These are phyloP conservation scores for Rhincodon typus DNA, from an alignment of 2,797 vertebrate species.

Conservation along the genomic window DNA sequence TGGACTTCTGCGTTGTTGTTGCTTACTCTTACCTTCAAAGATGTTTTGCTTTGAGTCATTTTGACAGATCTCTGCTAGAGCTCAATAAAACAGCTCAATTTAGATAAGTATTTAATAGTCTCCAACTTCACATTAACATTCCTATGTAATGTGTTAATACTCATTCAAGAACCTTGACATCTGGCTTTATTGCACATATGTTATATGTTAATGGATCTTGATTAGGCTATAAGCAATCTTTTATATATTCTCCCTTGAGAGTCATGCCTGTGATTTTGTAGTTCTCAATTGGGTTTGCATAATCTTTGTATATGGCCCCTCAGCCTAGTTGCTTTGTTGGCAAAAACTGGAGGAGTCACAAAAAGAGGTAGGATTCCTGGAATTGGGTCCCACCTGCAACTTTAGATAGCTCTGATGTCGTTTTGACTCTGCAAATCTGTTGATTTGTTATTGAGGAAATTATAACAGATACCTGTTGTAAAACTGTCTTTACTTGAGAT, in stretches of 20 bases:
- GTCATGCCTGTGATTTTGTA: background rate
- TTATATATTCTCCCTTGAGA: background rate
- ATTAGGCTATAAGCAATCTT: background rate
- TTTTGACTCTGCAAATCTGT: background rate
- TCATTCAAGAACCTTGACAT: background rate
- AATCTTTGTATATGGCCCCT: background rate
- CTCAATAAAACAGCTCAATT: background rate
- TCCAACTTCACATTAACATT: slow-evolving; percentile 15
- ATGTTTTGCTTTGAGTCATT: background rate
- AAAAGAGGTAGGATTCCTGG: too few species aligned
- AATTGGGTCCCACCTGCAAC: too few species aligned
- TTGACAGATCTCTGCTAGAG: background rate
- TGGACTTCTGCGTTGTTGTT: background rate
- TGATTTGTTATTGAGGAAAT: background rate
- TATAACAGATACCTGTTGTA: background rate
- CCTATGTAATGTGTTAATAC: slow-evolving; percentile 14
- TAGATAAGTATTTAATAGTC: background rate
- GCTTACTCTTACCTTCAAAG: background rate
- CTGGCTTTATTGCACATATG: slow-evolving; percentile 22
- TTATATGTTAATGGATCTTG: slow-evolving; percentile 13
- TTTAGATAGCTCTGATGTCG: too few species aligned
- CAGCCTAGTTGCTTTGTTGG: background rate
- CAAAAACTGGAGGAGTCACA: background rate
- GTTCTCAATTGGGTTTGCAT: background rate
- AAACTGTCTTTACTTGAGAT: background rate